Evolutionary conservation across 2,113 vertebrate species (phyloP).

Genomic region (Myiozetetes cayanensis): DNA sequence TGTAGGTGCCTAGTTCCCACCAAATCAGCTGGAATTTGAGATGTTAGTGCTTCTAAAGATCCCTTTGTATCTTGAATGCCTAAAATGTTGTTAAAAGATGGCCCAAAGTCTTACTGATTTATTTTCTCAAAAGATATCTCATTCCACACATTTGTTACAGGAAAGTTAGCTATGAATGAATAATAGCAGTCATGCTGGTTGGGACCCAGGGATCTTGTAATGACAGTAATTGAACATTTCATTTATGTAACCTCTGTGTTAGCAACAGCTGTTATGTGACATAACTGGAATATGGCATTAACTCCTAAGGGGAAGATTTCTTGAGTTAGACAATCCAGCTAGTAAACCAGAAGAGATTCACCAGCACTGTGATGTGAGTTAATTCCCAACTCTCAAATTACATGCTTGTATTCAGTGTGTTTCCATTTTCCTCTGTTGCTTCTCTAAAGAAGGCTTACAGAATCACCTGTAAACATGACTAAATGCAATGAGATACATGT

Average conservation of each 20-base stretch:
- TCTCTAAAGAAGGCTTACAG: background rate
- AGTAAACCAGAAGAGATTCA: constrained; percentile 12
- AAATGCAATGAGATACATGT: constrained; percentile 39
- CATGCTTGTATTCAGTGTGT: background rate
- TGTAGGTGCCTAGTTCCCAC: background rate
- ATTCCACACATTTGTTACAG: background rate
- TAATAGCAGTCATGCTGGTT: background rate
- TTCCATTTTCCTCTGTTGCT: constrained; percentile 5
- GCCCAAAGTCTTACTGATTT: background rate
- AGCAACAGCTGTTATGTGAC: constrained; percentile 14
- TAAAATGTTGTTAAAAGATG: background rate
- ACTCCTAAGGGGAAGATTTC: constrained; percentile 1
- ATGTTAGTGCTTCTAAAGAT: background rate
- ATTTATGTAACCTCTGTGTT: constrained; percentile 37
- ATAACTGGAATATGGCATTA: constrained; percentile 28
- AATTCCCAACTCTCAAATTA: constrained; percentile 46
- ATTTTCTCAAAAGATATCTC: background rate
- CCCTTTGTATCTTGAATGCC: background rate
- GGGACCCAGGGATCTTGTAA: background rate
- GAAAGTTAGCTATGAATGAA: background rate
- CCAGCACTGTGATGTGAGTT: background rate
- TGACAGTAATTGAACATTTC: constrained; percentile 24
- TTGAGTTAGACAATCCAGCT: background rate
- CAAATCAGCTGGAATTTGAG: background rate
- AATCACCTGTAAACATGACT: constrained; percentile 33